Evolutionary conservation across 2,888 invertebrate genomes (phyloP).

Genomic region (Sisyra nigra): DNA sequence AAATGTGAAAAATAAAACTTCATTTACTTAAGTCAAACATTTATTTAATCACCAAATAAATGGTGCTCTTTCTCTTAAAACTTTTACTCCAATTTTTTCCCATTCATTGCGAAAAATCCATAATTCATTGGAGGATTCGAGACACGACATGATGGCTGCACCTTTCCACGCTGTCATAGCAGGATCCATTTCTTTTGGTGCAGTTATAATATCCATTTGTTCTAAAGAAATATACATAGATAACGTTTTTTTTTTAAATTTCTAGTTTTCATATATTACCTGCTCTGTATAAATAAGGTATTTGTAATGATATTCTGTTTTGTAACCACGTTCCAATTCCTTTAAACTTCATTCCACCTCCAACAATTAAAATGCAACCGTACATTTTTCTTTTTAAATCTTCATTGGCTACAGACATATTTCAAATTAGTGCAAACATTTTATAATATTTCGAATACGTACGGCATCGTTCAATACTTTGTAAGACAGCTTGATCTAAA

Average conservation of each 20-base stretch:
- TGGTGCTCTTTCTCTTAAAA: slow-evolving; percentile 79
- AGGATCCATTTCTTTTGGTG: slow-evolving; percentile 85
- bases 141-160: slow-evolving; percentile 79
- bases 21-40: not conserved
- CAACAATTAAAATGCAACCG: slow-evolving; percentile 78
- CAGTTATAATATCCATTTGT: slow-evolving; percentile 75
- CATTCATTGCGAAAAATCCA: slow-evolving; percentile 83
- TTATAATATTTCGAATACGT: slow-evolving; percentile 19
- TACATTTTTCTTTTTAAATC: slow-evolving; percentile 90
- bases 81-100: slow-evolving; percentile 67
- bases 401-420: slow-evolving; percentile 41
- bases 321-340: slow-evolving; percentile 79
- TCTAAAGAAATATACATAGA: slow-evolving; percentile 27
- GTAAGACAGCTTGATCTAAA: slow-evolving; percentile 78
- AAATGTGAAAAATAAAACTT: too few relatives aligned
- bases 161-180: slow-evolving; percentile 89
- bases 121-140: slow-evolving; percentile 83
- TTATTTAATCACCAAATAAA: slow-evolving; percentile 58
- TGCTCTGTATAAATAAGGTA: slow-evolving; percentile 61
- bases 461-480: slow-evolving; percentile 82
- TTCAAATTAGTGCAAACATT: not conserved
- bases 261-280: slow-evolving; percentile 21
- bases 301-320: slow-evolving; percentile 68
- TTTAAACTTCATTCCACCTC: slow-evolving; percentile 79
- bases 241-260: not conserved